Evolutionary conservation across 2,113 vertebrate species (phyloP).

Genomic region (Chaetops frenatus): DNA sequence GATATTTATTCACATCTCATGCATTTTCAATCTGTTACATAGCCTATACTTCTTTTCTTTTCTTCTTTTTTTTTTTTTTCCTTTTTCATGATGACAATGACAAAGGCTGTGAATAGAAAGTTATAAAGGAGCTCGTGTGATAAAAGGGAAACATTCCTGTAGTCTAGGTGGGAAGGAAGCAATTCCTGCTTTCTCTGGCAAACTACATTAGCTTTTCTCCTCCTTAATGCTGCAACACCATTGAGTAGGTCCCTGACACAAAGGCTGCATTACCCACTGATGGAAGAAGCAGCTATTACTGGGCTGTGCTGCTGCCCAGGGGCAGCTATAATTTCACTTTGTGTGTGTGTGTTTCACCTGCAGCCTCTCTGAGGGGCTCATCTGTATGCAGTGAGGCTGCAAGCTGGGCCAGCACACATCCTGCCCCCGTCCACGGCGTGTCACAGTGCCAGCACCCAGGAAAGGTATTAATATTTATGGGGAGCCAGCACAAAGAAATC

Average conservation of each 20-base stretch:
- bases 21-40: background rate
- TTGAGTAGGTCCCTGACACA: background rate
- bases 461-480: slow-evolving; percentile 45
- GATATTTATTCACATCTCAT: background rate
- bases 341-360: background rate
- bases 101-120: background rate
- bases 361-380: background rate
- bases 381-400: background rate
- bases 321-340: slow-evolving; percentile 1
- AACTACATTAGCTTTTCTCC: background rate
- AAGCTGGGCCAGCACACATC: background rate
- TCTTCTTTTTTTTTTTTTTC: background rate
- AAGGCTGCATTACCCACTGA: background rate
- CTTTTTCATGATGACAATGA: background rate
- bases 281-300: background rate
- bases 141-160: background rate
- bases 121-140: background rate
- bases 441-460: slow-evolving; percentile 13
- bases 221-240: background rate
- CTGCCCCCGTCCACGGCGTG: background rate
- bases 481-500: slow-evolving; percentile 24
- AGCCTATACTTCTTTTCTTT: background rate
- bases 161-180: background rate
- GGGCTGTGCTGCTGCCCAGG: background rate
- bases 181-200: background rate